Conservation (phyloP, 2,797 vertebrate genomes). For the Poecilia wingei region DNA sequence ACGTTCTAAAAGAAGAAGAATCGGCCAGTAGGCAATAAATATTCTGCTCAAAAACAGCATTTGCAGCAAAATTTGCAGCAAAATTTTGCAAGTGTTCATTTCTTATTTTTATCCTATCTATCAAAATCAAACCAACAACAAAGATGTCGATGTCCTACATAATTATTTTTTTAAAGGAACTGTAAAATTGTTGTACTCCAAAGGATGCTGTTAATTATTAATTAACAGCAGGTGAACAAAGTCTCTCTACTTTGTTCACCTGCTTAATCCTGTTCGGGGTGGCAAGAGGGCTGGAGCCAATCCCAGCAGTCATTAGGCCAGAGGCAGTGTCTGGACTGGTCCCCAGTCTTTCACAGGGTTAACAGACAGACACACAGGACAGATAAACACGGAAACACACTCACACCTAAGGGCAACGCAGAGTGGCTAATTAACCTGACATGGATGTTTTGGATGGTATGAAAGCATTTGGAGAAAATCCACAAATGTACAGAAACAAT, state of each 20-base stretch:
- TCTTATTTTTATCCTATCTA: neutral
- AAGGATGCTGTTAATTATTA: neutral
- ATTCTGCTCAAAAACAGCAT: neutral
- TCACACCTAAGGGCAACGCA: neutral
- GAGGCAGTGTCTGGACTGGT: neutral
- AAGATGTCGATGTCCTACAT: neutral
- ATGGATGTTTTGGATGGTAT: neutral
- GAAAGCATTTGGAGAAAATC: neutral
- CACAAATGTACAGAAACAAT: neutral
- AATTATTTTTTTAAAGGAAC: neutral
- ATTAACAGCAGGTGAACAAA: too few species aligned
- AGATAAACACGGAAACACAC: neutral
- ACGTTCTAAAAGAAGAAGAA: neutral
- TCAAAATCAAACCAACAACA: neutral
- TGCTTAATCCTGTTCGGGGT: neutral
- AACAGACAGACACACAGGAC: neutral
- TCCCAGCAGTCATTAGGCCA: constrained; percentile 7
- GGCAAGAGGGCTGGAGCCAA: neutral
- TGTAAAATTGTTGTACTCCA: neutral
- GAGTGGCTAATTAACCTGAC: constrained; percentile 3
- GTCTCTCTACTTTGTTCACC: constrained; percentile 1
- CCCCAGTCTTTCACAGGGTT: constrained; percentile 1
- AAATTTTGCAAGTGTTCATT: neutral
- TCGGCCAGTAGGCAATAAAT: neutral
- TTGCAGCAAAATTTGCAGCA: neutral